Conservation (phyloP, 2,888 invertebrate genomes). For the Drosophila pegasa region DNA sequence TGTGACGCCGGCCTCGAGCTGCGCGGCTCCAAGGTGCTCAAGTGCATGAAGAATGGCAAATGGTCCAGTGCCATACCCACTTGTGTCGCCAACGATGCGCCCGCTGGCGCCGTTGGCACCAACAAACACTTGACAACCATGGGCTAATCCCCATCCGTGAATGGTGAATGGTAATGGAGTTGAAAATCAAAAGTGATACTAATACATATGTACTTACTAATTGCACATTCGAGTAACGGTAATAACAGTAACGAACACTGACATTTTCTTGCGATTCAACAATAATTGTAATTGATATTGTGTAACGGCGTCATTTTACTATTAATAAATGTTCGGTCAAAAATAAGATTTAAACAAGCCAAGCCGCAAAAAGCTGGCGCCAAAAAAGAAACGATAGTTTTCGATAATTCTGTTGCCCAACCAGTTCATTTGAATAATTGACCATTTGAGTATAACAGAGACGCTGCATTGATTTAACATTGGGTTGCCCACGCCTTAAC, state of each 20-base stretch:
- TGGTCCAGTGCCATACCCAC: constrained; percentile 95
- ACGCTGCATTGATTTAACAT: constrained; percentile 1
- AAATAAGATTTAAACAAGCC: constrained; percentile 5
- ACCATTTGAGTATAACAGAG: constrained; percentile 10
- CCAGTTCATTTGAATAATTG: constrained; percentile 14
- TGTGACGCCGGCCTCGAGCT: constrained; percentile 91
- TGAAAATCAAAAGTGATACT: constrained; percentile 74
- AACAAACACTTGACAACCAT: constrained; percentile 66
- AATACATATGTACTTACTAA: constrained; percentile 75
- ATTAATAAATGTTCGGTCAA: constrained; percentile 61
- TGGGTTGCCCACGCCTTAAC: neutral
- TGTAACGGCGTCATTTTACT: constrained; percentile 63
- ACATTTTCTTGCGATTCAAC: constrained; percentile 64
- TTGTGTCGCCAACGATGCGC: constrained; percentile 85
- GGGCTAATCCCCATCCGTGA: constrained; percentile 46
- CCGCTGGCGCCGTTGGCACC: constrained; percentile 37
- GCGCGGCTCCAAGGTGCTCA: constrained; percentile 91
- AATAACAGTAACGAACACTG: constrained; percentile 26
- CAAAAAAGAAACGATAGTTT: constrained; percentile 24
- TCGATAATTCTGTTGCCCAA: constrained; percentile 10
- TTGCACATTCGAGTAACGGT: constrained; percentile 43
- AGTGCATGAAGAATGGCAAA: constrained; percentile 92
- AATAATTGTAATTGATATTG: constrained; percentile 53
- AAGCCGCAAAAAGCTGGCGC: constrained; percentile 22
- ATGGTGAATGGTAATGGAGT: too few species aligned